Evolutionary conservation across 2,797 vertebrate genomes (phyloP).

Genomic region (Paramormyrops hopkinsi): DNA sequence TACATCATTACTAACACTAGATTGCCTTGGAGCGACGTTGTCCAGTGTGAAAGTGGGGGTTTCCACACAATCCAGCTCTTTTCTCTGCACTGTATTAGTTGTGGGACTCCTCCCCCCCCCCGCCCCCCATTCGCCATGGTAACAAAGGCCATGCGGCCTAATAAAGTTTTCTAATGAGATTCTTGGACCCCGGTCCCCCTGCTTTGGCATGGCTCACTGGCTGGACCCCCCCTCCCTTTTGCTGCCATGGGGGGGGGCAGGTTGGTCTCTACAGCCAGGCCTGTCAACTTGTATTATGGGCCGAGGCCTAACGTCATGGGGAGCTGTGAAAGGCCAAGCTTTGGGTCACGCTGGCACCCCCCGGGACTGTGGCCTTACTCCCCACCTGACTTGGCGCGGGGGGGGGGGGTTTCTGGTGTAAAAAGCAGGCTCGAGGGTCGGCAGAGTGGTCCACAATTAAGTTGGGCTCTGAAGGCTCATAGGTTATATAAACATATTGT

Average conservation of each 20-base stretch:
- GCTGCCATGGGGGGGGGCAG: background rate
- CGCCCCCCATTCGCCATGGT: background rate
- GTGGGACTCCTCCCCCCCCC: background rate
- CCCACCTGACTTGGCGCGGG: background rate
- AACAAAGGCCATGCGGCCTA: slow-evolving; percentile 34
- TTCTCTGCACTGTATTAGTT: background rate
- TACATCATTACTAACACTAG: slow-evolving; percentile 2
- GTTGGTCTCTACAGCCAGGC: slow-evolving; percentile 26
- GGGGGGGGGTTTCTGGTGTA: background rate
- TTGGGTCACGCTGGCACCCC: slow-evolving; percentile 32
- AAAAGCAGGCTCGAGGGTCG: slow-evolving; percentile 6
- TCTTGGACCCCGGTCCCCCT: background rate
- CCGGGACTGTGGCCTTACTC: background rate
- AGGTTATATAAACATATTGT: slow-evolving; percentile 29
- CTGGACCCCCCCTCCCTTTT: background rate
- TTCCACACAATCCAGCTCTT: slow-evolving; percentile 10
- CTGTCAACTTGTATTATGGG: slow-evolving; percentile 44
- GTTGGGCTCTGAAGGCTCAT: slow-evolving; percentile 12
- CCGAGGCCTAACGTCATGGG: slow-evolving; percentile 13
- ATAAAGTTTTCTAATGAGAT: slow-evolving; percentile 47
- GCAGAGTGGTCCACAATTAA: slow-evolving; percentile 16
- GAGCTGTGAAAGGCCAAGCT: slow-evolving; percentile 33
- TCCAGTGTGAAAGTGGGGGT: background rate
- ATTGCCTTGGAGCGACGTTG: background rate
- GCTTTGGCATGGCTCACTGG: background rate